These are phyloP conservation scores for Coranthus polyacanthus DNA, from an alignment of 2,797 vertebrate species.

Conservation along the genomic window DNA sequence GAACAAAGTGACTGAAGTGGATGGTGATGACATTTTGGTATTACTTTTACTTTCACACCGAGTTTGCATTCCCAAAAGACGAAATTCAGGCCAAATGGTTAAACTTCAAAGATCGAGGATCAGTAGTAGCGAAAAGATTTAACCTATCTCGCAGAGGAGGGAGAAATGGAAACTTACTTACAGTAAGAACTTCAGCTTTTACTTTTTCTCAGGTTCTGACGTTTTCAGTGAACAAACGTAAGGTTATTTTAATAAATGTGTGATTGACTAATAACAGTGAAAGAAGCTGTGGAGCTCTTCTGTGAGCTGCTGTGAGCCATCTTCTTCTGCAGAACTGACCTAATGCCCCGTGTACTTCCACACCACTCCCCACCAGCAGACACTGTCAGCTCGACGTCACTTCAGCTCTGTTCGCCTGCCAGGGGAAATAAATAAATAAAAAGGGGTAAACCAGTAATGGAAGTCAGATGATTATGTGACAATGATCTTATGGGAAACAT, in stretches of 20 bases:
- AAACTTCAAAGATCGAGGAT: too few species aligned
- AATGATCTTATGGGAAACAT: slow-evolving; percentile 62
- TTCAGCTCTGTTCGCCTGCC: slow-evolving; percentile 65
- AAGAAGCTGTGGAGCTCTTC: too few species aligned
- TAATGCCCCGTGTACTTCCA: not conserved
- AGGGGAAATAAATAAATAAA: slow-evolving; percentile 67
- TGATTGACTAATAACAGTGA: too few species aligned
- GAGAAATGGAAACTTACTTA: too few species aligned
- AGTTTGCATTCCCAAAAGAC: not conserved
- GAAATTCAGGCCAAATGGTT: not conserved
- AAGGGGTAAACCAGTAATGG: slow-evolving; percentile 68
- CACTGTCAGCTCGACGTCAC: slow-evolving; percentile 36
- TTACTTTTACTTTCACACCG: not conserved
- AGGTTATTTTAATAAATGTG: too few species aligned
- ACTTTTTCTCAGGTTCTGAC: too few species aligned
- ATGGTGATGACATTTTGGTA: not conserved
- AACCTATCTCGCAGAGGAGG: too few species aligned
- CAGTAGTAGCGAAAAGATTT: too few species aligned
- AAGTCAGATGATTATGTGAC: slow-evolving; percentile 75
- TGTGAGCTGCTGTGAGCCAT: too few species aligned
- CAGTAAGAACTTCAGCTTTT: too few species aligned
- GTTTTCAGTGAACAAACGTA: too few species aligned
- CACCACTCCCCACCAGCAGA: slow-evolving; percentile 37
- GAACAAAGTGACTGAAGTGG: not conserved
- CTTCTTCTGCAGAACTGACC: not conserved